These are phyloP conservation scores for Protosalanx chinensis DNA, from an alignment of 2,797 vertebrate species.

Conservation along the genomic window DNA sequence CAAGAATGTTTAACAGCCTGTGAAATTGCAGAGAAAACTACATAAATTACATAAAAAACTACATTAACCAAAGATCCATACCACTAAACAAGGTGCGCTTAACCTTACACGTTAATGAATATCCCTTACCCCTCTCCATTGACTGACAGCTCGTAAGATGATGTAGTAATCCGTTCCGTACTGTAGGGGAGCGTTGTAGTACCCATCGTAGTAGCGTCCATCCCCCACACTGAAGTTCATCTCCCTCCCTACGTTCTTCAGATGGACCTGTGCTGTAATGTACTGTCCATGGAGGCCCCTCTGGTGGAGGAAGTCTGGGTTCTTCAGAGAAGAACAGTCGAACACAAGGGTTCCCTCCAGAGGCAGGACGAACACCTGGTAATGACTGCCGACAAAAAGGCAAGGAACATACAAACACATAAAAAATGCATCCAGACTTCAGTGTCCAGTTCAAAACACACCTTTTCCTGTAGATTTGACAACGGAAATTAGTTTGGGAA, in stretches of 20 bases:
- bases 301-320: conserved; percentile 63
- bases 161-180: conserved; percentile 81
- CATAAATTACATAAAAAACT: neutral
- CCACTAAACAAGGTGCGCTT: neutral
- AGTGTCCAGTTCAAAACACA: neutral
- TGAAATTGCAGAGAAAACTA: conserved; percentile 12
- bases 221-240: conserved; percentile 83
- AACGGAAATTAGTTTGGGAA: neutral
- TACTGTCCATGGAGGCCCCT: conserved; percentile 64
- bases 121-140: conserved; percentile 82
- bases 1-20: conserved; percentile 70
- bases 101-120: neutral
- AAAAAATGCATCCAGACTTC: neutral
- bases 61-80: neutral
- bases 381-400: conserved; percentile 74
- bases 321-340: conserved; percentile 74
- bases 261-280: conserved; percentile 78
- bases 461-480: neutral
- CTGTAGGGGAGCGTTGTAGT: conserved; percentile 85
- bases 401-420: conserved; percentile 11
- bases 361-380: conserved; percentile 88
- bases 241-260: conserved; percentile 68
- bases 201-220: conserved; percentile 78
- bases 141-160: conserved; percentile 81
- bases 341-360: conserved; percentile 73